These are phyloP conservation scores for Dendrocincla tyrannina DNA, from an alignment of 2,797 vertebrate genomes.

Conservation along the genomic window DNA sequence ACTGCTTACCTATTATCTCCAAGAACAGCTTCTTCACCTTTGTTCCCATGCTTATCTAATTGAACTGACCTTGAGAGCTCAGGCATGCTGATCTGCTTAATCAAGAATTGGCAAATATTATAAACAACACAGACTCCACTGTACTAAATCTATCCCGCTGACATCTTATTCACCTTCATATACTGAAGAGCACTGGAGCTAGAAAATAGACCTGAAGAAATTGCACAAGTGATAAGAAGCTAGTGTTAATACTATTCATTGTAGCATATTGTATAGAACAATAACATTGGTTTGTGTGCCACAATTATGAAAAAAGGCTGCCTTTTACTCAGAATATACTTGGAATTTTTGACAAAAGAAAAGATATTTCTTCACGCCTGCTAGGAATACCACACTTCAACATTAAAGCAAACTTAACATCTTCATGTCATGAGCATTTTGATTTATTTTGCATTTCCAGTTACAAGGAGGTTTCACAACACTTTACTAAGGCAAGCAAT, in stretches of 20 bases:
- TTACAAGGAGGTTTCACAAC: neutral
- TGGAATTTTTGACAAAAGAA: neutral
- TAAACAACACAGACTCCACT: neutral
- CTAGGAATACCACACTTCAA: neutral
- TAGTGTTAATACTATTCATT: neutral
- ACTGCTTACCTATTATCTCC: slow-evolving; percentile 43
- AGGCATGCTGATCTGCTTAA: slow-evolving; percentile 44
- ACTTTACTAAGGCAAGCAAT: neutral
- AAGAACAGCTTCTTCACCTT: slow-evolving; percentile 34
- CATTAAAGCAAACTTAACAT: neutral
- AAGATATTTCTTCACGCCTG: neutral
- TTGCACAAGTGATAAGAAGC: neutral
- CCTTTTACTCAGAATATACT: neutral
- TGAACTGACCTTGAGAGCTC: slow-evolving; percentile 59
- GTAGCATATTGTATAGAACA: neutral
- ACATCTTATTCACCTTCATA: slow-evolving; percentile 46
- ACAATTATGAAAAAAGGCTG: neutral
- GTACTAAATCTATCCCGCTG: slow-evolving; percentile 37
- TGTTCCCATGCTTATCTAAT: slow-evolving; percentile 54
- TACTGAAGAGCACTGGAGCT: slow-evolving; percentile 26
- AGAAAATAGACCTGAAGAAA: slow-evolving; percentile 49
- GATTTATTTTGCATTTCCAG: neutral
- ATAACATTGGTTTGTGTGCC: neutral
- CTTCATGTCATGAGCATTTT: neutral
- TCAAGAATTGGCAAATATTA: slow-evolving; percentile 67